phyloP scores from a whole-genome alignment of 2,888 invertebrate species.

The Lacanobia wlatinum region DNA sequence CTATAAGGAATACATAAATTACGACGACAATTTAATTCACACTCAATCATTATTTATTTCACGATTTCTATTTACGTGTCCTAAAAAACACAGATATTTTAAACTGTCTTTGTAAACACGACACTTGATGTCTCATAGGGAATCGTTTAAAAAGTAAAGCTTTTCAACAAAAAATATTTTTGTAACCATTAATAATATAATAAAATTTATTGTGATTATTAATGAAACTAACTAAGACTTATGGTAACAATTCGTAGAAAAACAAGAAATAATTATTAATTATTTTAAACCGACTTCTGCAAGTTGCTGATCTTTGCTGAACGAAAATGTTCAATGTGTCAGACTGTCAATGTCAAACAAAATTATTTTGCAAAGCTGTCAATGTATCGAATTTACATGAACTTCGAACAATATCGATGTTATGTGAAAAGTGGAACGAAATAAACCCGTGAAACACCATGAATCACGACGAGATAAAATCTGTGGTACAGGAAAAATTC shows the following conservation, averaged over 20 bases:
- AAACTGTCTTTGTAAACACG: constrained; percentile 28
- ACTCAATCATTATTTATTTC: not conserved
- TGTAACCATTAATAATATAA: not conserved
- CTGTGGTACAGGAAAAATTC: constrained; percentile 88
- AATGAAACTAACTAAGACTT: no score
- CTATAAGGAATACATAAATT: not conserved
- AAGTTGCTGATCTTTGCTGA: constrained; percentile 6
- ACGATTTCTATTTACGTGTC: not conserved
- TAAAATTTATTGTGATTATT: no score
- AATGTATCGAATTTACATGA: constrained; percentile 64
- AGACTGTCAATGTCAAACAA: constrained; percentile 51
- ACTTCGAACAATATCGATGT: constrained; percentile 56
- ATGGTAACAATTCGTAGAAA: not conserved
- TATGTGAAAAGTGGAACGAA: constrained; percentile 58
- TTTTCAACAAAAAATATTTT: not conserved
- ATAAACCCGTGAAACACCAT: constrained; percentile 75
- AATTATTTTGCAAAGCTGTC: constrained; percentile 63
- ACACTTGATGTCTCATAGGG: not conserved
- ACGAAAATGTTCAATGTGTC: constrained; percentile 55
- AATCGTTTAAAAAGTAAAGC: constrained; percentile 32
- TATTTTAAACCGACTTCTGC: not conserved
- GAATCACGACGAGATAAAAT: constrained; percentile 88
- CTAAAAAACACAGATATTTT: fast-evolving
- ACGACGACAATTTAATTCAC: not conserved
- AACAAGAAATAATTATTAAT: not conserved